Base-by-base conservation (phyloP, 2,888 invertebrate genomes). In the Lepidocyrtinus sp. region DNA sequence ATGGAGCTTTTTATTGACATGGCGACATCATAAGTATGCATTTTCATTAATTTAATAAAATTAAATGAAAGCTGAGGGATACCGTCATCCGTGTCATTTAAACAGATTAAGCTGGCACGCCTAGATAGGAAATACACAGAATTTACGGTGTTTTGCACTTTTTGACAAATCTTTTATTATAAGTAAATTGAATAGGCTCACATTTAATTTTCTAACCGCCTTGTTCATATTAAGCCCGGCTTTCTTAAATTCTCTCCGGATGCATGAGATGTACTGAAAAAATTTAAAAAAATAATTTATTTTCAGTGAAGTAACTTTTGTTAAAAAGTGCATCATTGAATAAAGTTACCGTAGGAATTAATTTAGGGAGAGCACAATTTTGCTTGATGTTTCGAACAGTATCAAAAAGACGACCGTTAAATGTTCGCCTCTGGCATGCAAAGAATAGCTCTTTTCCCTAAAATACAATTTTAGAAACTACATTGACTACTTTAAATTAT, bases 171-270 rank as follows among this genome's bases (percentile, higher is more conserved):
- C 36, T 5, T 7, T 36, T 12, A 36, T 7, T 12, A 36, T 36
- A 36, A 36, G 5, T 5, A 36, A 36, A 36, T 36, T 36, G 36
- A 36, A 36, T 36, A 36, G 5, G 17, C 50, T 50, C 70, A 82
- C 82, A 69, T 82, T 82, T 3, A 82, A 63, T 36, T 82, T 82
- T n/a, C 79, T 45, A 1, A 76, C 69, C 1, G 82, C 79, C 15
- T 46, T 63, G 36, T 82, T 82, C 73, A 82, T 73, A 55, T 82
- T 80, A 0, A 80, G 27, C 1, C 74, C 70, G 15, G 82, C 50
- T 22, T 80, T 82, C 15, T 55, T 50, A 46, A 82, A 82, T 26
- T 68, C 76, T 26, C 27, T 68, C 73, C 55, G 69, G 5, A 82
- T 21, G 17, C 82, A 82, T 0, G 27, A 9, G 7, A 73, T 76